Conservation (phyloP, 2,797 vertebrate genomes). For the Poliocrania exsul region DNA sequence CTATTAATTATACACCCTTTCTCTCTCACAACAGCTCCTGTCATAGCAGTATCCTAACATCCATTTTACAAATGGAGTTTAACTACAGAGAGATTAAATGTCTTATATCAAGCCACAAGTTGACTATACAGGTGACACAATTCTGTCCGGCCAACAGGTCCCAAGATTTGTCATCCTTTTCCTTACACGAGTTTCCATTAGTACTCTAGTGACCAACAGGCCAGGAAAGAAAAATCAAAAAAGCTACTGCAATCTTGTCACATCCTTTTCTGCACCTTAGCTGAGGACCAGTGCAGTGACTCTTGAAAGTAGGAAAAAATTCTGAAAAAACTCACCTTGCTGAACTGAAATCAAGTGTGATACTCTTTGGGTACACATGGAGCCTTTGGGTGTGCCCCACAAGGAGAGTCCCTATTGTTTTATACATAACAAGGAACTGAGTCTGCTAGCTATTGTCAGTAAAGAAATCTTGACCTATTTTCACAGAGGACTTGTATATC, state of each 20-base stretch:
- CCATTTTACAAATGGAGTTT: constrained; percentile 8
- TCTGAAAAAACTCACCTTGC: neutral
- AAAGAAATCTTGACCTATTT: neutral
- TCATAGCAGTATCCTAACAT: neutral
- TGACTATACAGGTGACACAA: neutral
- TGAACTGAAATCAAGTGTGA: neutral
- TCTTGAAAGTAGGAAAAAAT: neutral
- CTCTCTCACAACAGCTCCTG: neutral
- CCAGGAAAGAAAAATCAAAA: constrained; percentile 13
- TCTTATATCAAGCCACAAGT: constrained; percentile 3
- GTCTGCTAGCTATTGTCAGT: neutral
- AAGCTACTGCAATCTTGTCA: neutral
- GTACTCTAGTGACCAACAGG: neutral
- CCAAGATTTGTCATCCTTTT: neutral
- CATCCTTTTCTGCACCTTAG: neutral
- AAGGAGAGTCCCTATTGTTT: neutral
- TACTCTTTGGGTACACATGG: neutral
- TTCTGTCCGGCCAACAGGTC: neutral
- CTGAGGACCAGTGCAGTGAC: neutral
- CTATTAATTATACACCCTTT: constrained; percentile 43
- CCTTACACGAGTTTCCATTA: neutral
- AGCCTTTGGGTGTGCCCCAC: neutral
- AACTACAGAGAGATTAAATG: constrained; percentile 27
- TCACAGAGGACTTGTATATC: neutral
- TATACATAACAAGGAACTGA: neutral